phyloP scores from a whole-genome alignment of 2,888 invertebrate genomes.

The Callosobruchus maculatus region DNA sequence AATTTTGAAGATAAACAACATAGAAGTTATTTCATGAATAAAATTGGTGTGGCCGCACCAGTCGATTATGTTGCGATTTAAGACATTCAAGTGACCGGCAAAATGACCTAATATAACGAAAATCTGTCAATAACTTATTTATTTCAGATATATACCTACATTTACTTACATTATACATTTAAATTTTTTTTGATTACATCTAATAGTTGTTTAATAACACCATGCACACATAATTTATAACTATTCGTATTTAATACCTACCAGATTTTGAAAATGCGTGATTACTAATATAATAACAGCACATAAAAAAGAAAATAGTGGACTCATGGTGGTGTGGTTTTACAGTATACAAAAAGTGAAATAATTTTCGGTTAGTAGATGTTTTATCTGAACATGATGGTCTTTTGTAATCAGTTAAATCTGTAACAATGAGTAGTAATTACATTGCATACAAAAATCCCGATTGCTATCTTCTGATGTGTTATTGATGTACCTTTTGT shows the following conservation, averaged over 20 bases:
- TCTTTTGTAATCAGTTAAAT: background rate
- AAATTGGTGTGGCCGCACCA: too few relatives aligned
- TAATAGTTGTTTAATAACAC: too few relatives aligned
- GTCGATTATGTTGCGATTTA: too few relatives aligned
- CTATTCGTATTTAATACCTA: background rate
- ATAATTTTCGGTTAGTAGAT: background rate
- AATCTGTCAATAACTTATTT: too few relatives aligned
- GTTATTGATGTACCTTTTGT: background rate
- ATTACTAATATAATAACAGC: background rate
- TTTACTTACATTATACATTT: too few relatives aligned
- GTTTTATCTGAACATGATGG: background rate
- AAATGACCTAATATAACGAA: too few relatives aligned
- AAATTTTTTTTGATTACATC: too few relatives aligned
- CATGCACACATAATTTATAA: too few relatives aligned
- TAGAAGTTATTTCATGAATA: too few relatives aligned
- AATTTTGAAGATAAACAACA: too few relatives aligned
- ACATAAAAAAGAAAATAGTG: background rate
- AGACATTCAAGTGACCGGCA: too few relatives aligned
- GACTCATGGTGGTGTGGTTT: background rate
- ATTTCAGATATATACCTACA: too few relatives aligned
- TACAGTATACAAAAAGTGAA: background rate
- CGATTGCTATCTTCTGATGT: background rate
- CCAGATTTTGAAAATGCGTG: background rate
- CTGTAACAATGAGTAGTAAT: background rate
- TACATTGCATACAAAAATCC: background rate